Conservation (phyloP, 2,113 vertebrate species). For the Coptodon bakossiorum region DNA sequence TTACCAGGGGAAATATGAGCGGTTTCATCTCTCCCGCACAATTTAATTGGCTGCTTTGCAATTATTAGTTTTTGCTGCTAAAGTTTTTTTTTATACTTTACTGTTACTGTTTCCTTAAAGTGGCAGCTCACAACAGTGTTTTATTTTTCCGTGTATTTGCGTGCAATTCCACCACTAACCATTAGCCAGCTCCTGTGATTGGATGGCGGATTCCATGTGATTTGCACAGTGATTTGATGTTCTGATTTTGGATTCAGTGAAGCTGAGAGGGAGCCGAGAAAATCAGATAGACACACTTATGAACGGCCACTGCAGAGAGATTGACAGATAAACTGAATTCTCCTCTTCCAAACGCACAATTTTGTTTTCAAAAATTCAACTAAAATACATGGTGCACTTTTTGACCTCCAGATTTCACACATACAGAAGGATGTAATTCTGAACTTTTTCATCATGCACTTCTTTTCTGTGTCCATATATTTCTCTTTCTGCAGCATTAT, state of each 20-base stretch:
- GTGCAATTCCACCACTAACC: conserved; percentile 7
- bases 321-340: background rate
- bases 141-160: conserved; percentile 34
- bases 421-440: background rate
- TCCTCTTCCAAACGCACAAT: background rate
- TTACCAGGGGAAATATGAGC: conserved; percentile 99
- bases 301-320: background rate
- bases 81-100: conserved; percentile 84
- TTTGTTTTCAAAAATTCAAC: background rate
- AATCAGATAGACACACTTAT: background rate
- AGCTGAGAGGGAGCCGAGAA: background rate
- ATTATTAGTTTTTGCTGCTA: conserved; percentile 99
- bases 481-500: conserved; percentile 2
- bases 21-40: conserved; percentile 99
- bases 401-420: conserved; percentile 21
- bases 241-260: conserved; percentile 35
- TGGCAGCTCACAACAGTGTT: conserved; percentile 74
- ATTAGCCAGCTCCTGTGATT: conserved; percentile 33
- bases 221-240: conserved; percentile 28
- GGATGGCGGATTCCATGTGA: conserved; percentile 39
- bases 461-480: conserved; percentile 13
- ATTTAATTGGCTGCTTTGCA: conserved; percentile 99
- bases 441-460: conserved; percentile 1
- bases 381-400: conserved; percentile 1
- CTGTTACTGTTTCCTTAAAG: conserved; percentile 99